Evolutionary conservation across 2,797 vertebrate genomes (phyloP), one percentile per base, ranked within the genome.

Genomic region (Rhodeus uyekii): DNA sequence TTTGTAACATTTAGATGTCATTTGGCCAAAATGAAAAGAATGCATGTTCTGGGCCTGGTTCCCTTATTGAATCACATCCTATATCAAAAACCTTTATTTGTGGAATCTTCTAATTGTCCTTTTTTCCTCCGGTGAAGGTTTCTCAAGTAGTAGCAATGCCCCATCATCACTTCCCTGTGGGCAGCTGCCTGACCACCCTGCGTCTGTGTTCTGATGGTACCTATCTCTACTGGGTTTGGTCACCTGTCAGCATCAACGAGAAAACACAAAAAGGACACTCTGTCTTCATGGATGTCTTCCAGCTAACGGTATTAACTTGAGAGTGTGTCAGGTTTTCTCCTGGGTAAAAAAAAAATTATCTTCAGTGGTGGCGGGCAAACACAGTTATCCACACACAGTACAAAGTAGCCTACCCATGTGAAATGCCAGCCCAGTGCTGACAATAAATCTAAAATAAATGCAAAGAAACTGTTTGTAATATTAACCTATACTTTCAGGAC

Each of bases 251-350:
- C 89, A 95, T 99, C 87, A 99, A 99, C 24, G 98, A 99, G 90
- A 99, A 99, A 92, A 99, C 98, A 3, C 97, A 98, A 34, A 99
- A 99, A 93, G 98, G 98, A 83, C 98, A 99, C 88, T 99, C 98
- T 36, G 97, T 99, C 87, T 99, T 99, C 91, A 99, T 99, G 98
- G 98, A 99, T 88, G 90, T 98, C 87, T 99, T 99, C 95, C 96
- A 96, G 91, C 92, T 99, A 74, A 93, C 91, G 87, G 98, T 99
- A 92, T 93, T 96, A 90, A 77, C 50, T 73, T 61, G 14, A 60
- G 6, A 60, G 16, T 29, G 5, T 16, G 55, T 60, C 55, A 14
- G 24, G 55, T 12, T 29, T 60, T 29, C 16, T 58, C 4, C n/a
- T 58, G 12, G n/a, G n/a, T 27, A 2, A 58, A 58, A 58, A 2